Base-by-base conservation (phyloP, 2,888 invertebrate species). In the Strigamia transsilvanica region DNA sequence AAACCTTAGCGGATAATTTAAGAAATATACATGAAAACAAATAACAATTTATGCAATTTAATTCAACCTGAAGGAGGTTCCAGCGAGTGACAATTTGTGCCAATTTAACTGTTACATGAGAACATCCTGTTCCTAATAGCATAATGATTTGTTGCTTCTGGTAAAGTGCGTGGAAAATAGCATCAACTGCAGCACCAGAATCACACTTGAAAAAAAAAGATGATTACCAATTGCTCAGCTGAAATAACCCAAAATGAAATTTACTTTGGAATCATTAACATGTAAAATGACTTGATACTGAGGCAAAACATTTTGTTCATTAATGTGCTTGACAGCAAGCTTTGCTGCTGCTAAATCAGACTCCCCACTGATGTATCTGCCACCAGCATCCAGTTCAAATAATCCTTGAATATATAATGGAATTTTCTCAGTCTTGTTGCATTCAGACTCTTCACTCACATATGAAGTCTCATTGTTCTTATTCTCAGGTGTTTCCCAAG, bases 31-130 rank as follows among this genome's bases (percentile, higher is more conserved):
- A 56, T 81, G 66, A 82, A 79, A 82, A 80, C 61, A 81, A 84
- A 79, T 73, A 78, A 81, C 56, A 46, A 85, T 86, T 85, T 84
- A n/a, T 79, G n/a, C 41, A 32, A 56, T n/a, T 27, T 80, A 46
- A 46, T 82, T 80, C 86, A 88, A 94, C 95, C 92, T 97, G 94
- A 12, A 96, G 92, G 85, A 97, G 93, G 87, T 96, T 96, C 96
- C 96, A 96, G 87, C 96, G 95, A 6, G 95, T 94, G 38, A 95
- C 95, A 82, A 97, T 94, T 89, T 96, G 94, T 42, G 96, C 96
- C 84, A 97, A 91, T 86, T 94, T 94, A 89, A 96, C 95, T 0
- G 96, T 96, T 82, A 97, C 96, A 86, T 96, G 95, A 0, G 96
- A 95, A 87, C 95, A 96, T 4, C 95, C 94, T 0, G 94, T 93